Base-by-base conservation (phyloP, 2,797 vertebrate species). In the Sciurus carolinensis region DNA sequence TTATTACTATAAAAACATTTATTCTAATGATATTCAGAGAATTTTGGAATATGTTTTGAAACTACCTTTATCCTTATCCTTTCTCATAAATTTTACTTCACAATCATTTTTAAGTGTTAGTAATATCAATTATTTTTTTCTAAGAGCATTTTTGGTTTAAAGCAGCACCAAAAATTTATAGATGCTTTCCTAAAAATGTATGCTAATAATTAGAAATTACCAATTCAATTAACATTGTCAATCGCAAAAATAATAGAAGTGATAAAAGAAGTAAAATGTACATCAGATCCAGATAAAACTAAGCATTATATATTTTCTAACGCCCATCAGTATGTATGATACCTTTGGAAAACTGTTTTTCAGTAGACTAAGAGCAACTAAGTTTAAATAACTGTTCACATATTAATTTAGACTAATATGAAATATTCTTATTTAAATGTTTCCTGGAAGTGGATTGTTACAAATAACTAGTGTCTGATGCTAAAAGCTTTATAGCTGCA, bases 341-440 rank as follows among this genome's bases (percentile, higher is more conserved):
- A 73, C 18, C 10, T 66, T 7, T 47, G 75, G 42, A 95, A 92
- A 87, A 97, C 44, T 67, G 15, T 64, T 3, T 96, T 96, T 87
- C 28, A 82, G 11, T 69, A 97, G 80, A 91, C 11, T 95, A 76
- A 96, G 77, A 76, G 11, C n/a, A 97, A 94, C 13, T 22, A 67
- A 20, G 44, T 18, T 76, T 95, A 97, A 97, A 89, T 96, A 97
- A 97, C 22, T 28, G 44, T 54, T 14, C 39, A 10, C 42, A 96
- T 72, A 62, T 91, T 81, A 96, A 50, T 75, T 67, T 76, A 89
- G 93, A 4, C 62, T 89, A 94, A 95, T 50, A 85, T 10, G 80
- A 42, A 47, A 12, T 44, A 90, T 67, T n/a, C 64, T 80, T 92
- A 39, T 93, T 92, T 96, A 81, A 85, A 92, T 69, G 0, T 64